phyloP scores from a whole-genome alignment of 30 jellyfish, hydroid and myxozoan genomes.

The Chrysaora quinquecirrha region DNA sequence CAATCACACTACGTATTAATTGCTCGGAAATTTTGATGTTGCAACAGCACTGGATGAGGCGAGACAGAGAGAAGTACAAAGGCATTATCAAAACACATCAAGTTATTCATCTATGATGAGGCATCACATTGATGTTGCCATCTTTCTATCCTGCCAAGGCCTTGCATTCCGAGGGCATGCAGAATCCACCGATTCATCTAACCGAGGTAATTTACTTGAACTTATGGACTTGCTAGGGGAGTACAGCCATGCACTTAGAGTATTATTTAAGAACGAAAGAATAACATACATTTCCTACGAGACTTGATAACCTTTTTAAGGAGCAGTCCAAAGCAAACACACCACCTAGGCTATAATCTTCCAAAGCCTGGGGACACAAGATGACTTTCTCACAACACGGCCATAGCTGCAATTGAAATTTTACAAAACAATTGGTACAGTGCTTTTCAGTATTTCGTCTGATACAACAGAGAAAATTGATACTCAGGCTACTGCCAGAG shows the following conservation, averaged over 20 bases:
- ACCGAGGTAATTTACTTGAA: constrained; percentile 2
- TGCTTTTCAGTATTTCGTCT: constrained; percentile 10
- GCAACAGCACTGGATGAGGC: constrained; percentile 13
- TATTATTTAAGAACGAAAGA: no score
- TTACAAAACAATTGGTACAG: constrained; percentile 30
- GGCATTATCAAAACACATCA: neutral
- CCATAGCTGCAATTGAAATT: constrained; percentile 11
- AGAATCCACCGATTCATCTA: neutral
- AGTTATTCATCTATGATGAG: neutral
- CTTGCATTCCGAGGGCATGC: constrained; percentile 19
- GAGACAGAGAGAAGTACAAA: neutral
- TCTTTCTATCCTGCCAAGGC: neutral
- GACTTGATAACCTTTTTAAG: constrained; percentile 17
- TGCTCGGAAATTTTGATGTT: constrained; percentile 14
- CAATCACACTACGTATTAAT: neutral
- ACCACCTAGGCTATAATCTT: neutral
- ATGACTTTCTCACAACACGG: constrained; percentile 37
- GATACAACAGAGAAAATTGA: constrained; percentile 32
- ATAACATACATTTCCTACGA: no score
- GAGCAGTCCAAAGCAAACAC: constrained; percentile 37
- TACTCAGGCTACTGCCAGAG: constrained; percentile 33
- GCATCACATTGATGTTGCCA: neutral
- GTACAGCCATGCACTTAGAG: no score
- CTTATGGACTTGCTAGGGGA: neutral
- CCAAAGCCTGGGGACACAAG: constrained; percentile 50